A percentile compares a stretch with the other conserved stretches of the same genome.
Evolutionary conservation across 2,888 invertebrate species (phyloP).

Genomic region (Thymelicus acteon): DNA sequence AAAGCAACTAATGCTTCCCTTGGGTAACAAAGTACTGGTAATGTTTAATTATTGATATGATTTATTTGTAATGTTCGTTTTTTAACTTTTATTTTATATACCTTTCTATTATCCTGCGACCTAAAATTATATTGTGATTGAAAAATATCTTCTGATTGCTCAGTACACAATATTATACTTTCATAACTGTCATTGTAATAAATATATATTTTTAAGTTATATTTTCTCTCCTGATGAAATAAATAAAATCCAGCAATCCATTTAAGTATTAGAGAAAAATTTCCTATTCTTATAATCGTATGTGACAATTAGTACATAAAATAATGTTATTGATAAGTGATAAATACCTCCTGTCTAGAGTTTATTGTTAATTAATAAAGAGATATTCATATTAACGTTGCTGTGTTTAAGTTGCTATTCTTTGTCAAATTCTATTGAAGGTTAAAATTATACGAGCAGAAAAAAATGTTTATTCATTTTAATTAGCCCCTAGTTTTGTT

Average conservation of each 20-base stretch:
- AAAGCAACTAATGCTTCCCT: no score
- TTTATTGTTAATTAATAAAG: constrained; percentile 81
- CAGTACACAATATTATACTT: not conserved
- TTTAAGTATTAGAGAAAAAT: constrained; percentile 34
- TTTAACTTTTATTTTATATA: no score
- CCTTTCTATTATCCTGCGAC: no score
- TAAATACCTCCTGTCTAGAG: constrained; percentile 80
- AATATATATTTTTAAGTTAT: not conserved
- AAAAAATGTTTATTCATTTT: constrained; percentile 23
- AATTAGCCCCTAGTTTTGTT: constrained; percentile 1
- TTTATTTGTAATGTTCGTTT: no score
- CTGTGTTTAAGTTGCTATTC: constrained; percentile 41
- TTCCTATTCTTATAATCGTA: constrained; percentile 57
- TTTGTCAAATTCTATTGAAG: constrained; percentile 32
- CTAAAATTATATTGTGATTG: not conserved
- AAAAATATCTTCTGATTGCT: not conserved
- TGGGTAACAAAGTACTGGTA: no score
- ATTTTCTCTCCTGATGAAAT: not conserved
- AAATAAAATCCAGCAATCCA: not conserved
- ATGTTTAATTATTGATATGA: no score
- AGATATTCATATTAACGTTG: constrained; percentile 74
- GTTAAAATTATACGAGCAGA: constrained; percentile 30
- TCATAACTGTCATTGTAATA: not conserved
- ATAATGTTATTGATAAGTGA: constrained; percentile 63
- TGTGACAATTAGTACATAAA: constrained; percentile 50